A percentile compares a stretch with the other conserved stretches of the same genome.
These are phyloP conservation scores for Falcunculus frontatus DNA, from an alignment of 2,113 vertebrate species.

Conservation along the genomic window DNA sequence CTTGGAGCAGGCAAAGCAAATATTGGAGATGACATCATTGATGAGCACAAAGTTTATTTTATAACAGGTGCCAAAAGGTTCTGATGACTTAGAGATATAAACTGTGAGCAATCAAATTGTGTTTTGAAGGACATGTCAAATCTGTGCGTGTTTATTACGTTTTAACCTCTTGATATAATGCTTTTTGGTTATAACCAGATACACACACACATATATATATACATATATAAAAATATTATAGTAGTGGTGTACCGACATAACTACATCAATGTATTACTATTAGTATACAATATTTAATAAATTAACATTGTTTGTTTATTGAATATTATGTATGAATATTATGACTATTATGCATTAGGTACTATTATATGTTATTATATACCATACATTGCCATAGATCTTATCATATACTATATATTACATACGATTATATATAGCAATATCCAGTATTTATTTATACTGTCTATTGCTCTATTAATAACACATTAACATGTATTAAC, in stretches of 20 bases:
- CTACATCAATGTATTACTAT: no score
- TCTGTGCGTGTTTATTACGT: background rate
- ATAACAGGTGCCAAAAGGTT: background rate
- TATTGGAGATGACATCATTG: background rate
- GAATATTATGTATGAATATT: no score
- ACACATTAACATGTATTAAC: fast-evolving
- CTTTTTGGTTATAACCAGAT: background rate
- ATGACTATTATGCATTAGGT: no score
- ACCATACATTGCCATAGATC: background rate
- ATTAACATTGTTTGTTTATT: no score
- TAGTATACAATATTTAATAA: background rate
- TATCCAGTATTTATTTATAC: no score
- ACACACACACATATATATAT: background rate
- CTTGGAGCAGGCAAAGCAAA: background rate
- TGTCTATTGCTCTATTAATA: background rate
- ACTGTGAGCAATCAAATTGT: background rate
- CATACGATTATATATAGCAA: no score
- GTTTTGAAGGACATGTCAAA: background rate
- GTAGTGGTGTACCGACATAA: background rate
- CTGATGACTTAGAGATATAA: background rate
- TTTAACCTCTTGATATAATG: background rate
- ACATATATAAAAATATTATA: background rate
- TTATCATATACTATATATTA: no score
- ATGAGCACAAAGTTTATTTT: background rate
- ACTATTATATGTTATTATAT: background rate